A percentile compares a stretch with the other conserved stretches of the same genome.
Conservation (phyloP, 2,113 vertebrate species). For the Ardeotis arabs region DNA sequence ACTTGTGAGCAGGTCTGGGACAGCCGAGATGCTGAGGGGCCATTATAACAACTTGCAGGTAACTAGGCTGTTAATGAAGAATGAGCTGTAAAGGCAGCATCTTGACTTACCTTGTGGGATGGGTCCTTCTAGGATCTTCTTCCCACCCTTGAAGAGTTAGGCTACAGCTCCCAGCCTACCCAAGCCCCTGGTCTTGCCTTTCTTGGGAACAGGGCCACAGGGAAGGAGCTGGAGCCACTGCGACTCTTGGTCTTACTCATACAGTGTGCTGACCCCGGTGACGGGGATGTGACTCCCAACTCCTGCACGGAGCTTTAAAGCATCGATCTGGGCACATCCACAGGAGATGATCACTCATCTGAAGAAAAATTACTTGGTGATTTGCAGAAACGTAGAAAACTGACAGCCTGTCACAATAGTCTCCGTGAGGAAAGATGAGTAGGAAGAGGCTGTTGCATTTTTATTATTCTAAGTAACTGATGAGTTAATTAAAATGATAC, state of each 20-base stretch:
- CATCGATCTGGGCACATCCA: neutral
- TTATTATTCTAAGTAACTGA: neutral
- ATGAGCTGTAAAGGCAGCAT: neutral
- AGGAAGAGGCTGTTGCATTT: neutral
- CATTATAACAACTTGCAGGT: neutral
- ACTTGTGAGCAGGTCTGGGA: neutral
- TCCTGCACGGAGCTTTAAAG: neutral
- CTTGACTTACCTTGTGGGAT: neutral
- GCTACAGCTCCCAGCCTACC: neutral
- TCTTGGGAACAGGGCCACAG: rapidly evolving
- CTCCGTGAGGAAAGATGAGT: neutral
- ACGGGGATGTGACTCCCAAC: neutral
- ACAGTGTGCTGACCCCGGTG: neutral
- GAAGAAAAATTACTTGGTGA: neutral
- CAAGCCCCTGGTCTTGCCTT: neutral
- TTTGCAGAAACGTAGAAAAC: neutral
- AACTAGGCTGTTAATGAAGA: neutral
- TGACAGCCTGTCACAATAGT: neutral
- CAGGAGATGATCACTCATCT: neutral
- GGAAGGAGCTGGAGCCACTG: neutral
- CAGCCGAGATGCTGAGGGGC: neutral
- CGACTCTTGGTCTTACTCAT: neutral
- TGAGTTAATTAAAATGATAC: neutral
- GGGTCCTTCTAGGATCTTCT: neutral
- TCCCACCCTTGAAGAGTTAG: neutral